Percentiles rank a stretch among this genome's conserved stretches.
These are phyloP conservation scores for Elysia chlorotica DNA, from an alignment of 1,140 invertebrate genomes.

Conservation along the genomic window DNA sequence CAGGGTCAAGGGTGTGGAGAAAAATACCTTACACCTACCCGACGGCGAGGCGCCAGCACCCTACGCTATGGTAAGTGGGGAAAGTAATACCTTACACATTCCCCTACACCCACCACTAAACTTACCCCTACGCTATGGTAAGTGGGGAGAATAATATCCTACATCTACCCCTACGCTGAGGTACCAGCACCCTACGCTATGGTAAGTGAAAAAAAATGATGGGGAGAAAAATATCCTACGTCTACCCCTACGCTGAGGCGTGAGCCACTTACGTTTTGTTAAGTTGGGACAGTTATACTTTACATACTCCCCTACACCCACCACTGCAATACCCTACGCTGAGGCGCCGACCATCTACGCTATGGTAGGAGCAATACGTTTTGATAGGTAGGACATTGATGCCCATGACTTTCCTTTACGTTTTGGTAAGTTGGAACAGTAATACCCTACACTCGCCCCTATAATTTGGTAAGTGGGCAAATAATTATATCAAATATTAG, in stretches of 20 bases:
- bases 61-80: conserved; percentile 10
- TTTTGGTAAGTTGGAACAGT: conserved; percentile 4
- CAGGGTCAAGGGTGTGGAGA: too few relatives aligned
- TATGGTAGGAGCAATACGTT: not conserved
- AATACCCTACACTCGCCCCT: not conserved
- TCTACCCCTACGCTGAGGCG: not conserved
- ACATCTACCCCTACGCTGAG: conserved; percentile 12
- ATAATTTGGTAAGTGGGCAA: not conserved
- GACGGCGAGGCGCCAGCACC: conserved; percentile 18
- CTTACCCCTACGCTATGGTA: conserved; percentile 14
- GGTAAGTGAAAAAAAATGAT: too few relatives aligned
- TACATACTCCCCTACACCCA: too few relatives aligned
- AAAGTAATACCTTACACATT: not conserved
- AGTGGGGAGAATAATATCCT: not conserved
- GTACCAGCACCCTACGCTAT: conserved; percentile 17
- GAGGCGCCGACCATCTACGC: conserved; percentile 16
- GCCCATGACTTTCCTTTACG: conserved; percentile 2
- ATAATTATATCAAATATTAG: too few relatives aligned
- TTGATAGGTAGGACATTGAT: not conserved
- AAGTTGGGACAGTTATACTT: not conserved
- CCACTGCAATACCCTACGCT: conserved; percentile 7
- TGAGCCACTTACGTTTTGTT: not conserved
- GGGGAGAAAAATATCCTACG: not conserved
- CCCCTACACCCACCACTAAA: too few relatives aligned
- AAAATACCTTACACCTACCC: conserved; percentile 1